phyloP scores from a whole-genome alignment of 2,113 vertebrate genomes.

The Amphiprion percula region DNA sequence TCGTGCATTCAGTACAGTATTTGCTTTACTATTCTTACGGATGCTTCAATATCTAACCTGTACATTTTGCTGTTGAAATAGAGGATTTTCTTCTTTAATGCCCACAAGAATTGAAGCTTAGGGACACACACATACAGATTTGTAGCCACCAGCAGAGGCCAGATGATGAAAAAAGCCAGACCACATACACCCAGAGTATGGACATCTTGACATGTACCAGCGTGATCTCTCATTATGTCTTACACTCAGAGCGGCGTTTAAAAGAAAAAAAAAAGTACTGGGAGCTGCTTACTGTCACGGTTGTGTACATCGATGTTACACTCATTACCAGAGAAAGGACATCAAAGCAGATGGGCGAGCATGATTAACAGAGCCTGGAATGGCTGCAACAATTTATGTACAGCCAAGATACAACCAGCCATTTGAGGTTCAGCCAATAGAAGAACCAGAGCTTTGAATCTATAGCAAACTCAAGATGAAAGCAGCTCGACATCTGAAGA shows the following conservation, averaged over 20 bases:
- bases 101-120: not conserved
- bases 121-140: not conserved
- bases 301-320: slow-evolving; percentile 56
- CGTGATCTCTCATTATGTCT: slow-evolving; percentile 50
- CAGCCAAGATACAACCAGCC: slow-evolving; percentile 53
- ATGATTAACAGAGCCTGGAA: slow-evolving; percentile 64
- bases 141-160: not conserved
- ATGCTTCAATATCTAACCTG: not conserved
- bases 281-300: slow-evolving; percentile 55
- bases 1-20: slow-evolving; percentile 2
- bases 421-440: slow-evolving; percentile 37
- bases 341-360: slow-evolving; percentile 74
- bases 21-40: slow-evolving; percentile 5
- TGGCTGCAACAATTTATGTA: slow-evolving; percentile 52
- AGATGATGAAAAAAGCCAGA: slow-evolving; percentile 17
- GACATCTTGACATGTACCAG: slow-evolving; percentile 33
- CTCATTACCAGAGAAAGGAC: slow-evolving; percentile 70
- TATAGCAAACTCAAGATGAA: slow-evolving; percentile 43
- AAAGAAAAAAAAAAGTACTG: slow-evolving; percentile 25
- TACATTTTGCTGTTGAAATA: not conserved
- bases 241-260: slow-evolving; percentile 29
- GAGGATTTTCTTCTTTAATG: slow-evolving; percentile 12
- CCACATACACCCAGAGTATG: slow-evolving; percentile 11
- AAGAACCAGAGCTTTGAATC: slow-evolving; percentile 25
- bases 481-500: slow-evolving; percentile 7